Percentiles rank a stretch among this genome's conserved stretches.
phyloP scores from a whole-genome alignment of 37 sponge, comb jelly and placozoan genomes.

The Cladorhizidae sp. region DNA sequence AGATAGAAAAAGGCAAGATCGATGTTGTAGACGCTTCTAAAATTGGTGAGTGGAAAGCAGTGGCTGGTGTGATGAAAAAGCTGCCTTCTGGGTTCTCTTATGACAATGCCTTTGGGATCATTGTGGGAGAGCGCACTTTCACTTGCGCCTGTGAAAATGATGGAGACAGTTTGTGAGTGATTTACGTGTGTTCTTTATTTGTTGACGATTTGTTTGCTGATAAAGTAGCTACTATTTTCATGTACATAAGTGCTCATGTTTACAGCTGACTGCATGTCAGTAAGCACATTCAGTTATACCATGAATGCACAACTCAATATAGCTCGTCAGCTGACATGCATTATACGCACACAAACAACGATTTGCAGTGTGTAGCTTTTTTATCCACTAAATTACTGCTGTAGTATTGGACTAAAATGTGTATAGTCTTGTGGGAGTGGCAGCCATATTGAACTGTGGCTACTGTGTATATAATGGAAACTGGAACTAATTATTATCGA shows the following conservation, averaged over 20 bases:
- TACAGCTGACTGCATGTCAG: not conserved
- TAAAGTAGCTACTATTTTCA: too few relatives aligned
- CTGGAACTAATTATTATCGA: too few relatives aligned
- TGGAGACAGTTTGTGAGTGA: conserved; percentile 49
- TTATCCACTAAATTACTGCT: not conserved
- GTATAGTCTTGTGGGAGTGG: not conserved
- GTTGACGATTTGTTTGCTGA: too few relatives aligned
- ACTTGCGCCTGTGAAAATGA: conserved; percentile 51
- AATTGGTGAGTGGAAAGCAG: conserved; percentile 9
- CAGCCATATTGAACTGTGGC: not conserved
- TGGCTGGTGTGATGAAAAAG: conserved; percentile 10
- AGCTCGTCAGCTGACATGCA: too few relatives aligned
- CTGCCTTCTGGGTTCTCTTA: not conserved
- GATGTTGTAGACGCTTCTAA: conserved; percentile 44
- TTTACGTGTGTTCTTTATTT: too few relatives aligned
- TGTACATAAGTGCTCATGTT: not conserved
- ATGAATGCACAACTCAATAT: too few relatives aligned
- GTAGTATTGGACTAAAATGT: not conserved
- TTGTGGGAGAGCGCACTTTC: conserved; percentile 35
- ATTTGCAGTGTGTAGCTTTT: not conserved
- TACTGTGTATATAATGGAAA: not conserved
- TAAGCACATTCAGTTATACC: too few relatives aligned
- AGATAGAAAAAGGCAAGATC: conserved; percentile 56
- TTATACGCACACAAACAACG: too few relatives aligned
- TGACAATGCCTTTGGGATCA: conserved; percentile 40